phyloP scores from a whole-genome alignment of 1,140 invertebrate species.

The Notospermus geniculatus region DNA sequence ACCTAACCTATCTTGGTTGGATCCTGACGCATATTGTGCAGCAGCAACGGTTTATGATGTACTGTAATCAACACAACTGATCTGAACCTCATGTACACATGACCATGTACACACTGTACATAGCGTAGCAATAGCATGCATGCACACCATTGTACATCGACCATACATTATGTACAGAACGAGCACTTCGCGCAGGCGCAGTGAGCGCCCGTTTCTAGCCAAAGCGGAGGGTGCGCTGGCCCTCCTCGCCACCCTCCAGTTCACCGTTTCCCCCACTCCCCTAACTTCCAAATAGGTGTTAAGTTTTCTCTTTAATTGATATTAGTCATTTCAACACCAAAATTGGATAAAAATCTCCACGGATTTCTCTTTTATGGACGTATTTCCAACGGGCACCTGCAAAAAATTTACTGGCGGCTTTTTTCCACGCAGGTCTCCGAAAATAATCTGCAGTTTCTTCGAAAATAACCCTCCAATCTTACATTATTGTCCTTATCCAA shows the following conservation, averaged over 20 bases:
- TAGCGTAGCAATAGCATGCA: too few relatives aligned
- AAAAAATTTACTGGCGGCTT: neutral
- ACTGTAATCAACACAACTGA: too few relatives aligned
- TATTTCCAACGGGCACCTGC: neutral
- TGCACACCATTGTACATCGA: neutral
- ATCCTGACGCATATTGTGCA: too few relatives aligned
- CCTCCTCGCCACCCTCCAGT: neutral
- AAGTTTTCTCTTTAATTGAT: neutral
- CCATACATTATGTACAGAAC: neutral
- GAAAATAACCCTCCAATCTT: constrained; percentile 50
- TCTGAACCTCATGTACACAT: too few relatives aligned
- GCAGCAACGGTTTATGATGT: too few relatives aligned
- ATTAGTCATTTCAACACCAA: neutral
- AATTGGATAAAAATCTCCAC: neutral
- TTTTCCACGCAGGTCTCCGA: constrained; percentile 8
- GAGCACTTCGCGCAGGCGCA: neutral
- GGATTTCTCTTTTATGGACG: neutral
- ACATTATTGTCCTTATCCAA: constrained; percentile 67
- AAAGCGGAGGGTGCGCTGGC: neutral
- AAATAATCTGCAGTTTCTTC: constrained; percentile 13
- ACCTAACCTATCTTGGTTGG: too few relatives aligned
- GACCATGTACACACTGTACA: too few relatives aligned
- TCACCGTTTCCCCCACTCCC: neutral
- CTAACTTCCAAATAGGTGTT: neutral
- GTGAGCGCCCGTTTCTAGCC: neutral